Conservation (phyloP, 2,113 vertebrate genomes). For the Plecotus auritus region DNA sequence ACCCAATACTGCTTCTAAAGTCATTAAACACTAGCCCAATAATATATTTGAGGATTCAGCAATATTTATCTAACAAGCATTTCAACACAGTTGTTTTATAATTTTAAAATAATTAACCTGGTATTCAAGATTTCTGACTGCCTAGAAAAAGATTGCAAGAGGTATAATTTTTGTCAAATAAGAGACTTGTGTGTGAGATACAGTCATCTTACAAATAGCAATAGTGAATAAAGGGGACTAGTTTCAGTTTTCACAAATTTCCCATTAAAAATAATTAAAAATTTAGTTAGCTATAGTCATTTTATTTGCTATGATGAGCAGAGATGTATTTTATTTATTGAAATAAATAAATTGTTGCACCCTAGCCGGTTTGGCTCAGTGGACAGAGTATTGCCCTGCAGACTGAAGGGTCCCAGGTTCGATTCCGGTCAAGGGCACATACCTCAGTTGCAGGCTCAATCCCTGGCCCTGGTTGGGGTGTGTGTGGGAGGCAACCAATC, state of each 20-base stretch:
- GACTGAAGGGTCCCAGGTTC: no score
- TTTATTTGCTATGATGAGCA: neutral
- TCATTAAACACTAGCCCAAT: neutral
- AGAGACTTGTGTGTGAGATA: neutral
- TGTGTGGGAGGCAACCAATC: no score
- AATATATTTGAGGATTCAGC: neutral
- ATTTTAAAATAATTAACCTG: neutral
- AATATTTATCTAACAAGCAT: neutral
- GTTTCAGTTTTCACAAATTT: neutral
- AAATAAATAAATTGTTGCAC: neutral
- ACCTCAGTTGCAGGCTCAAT: no score
- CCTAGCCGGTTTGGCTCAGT: no score
- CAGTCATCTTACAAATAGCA: neutral
- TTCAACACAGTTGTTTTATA: neutral
- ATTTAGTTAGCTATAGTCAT: neutral
- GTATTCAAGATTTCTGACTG: neutral
- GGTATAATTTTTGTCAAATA: neutral
- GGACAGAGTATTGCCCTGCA: no score
- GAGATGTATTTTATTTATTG: neutral
- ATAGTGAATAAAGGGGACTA: neutral
- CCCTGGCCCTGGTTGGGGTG: no score
- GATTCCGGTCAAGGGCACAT: no score
- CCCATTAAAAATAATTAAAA: neutral
- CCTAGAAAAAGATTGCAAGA: neutral
- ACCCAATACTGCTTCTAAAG: neutral